Base-by-base conservation (phyloP, 2,113 vertebrate genomes). In the Capricornis sumatraensis region DNA sequence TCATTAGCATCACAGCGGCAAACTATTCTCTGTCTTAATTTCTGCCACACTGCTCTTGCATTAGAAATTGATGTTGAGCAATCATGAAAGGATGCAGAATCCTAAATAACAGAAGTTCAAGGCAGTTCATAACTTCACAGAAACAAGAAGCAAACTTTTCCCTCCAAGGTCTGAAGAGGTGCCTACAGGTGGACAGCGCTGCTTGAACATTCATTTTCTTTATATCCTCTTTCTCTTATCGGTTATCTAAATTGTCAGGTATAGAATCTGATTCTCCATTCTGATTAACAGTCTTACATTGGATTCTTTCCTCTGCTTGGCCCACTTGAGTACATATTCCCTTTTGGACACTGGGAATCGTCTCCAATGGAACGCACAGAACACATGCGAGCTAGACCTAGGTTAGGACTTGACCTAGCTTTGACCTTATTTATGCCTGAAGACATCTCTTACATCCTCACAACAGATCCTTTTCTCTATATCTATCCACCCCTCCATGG, bases 51-150 rank as follows among this genome's bases (percentile, higher is more conserved):
- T 67, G 23, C 10, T 79, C 93, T 87, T 40, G 11, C 83, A 17
- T 62, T 60, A 62, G 50, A 95, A 71, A 62, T 17, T 55, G 16
- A 82, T 53, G 33, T 3, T 21, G 36, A 58, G n/a, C 79, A 96
- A 79, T 92, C 43, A 71, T 33, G 62, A 94, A 52, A 83, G 7
- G 6, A 45, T 71, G 1, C 53, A 3, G n/a, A 30, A 6, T 78
- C 83, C 21, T 79, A 36, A 94, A 74, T 90, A 57, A 83, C 21
- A 55, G n/a, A 81, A 21, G 2, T 67, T 88, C 52, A 97, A 83
- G 13, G 55, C 53, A 89, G 4, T 76, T 89, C 14, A 30, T 3
- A 45, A 5, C 10, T 57, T 89, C 60, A 50, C 2, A 83, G 21
- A 91, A 78, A 81, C 43, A 57, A 0, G 25, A 30, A 60, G 12